phyloP scores from a whole-genome alignment of 1,140 invertebrate genomes.

The Ectropis grisescens region DNA sequence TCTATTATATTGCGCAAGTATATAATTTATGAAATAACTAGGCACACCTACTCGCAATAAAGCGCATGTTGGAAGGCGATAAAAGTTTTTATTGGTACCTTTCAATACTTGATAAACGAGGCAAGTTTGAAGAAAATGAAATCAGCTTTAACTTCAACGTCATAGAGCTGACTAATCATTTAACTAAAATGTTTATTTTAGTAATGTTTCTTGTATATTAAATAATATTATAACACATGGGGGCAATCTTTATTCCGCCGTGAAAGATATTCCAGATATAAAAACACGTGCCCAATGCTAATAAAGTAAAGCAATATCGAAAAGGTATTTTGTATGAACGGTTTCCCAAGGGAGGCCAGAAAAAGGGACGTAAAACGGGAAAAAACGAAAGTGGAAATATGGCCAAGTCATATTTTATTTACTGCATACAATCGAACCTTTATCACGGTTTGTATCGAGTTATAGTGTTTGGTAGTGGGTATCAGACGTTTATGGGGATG shows the following conservation, averaged over 20 bases:
- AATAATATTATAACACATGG: no score
- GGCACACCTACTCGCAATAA: no score
- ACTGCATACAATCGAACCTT: constrained; percentile 69
- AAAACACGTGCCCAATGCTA: constrained; percentile 60
- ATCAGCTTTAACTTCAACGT: no score
- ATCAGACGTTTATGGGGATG: constrained; percentile 31
- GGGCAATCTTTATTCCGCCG: constrained; percentile 35
- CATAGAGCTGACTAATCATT: no score
- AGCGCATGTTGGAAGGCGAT: no score
- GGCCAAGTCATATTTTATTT: constrained; percentile 69
- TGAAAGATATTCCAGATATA: constrained; percentile 56
- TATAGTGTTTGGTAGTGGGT: constrained; percentile 45
- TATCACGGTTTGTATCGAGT: constrained; percentile 64
- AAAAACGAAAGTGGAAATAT: constrained; percentile 65
- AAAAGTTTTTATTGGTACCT: no score
- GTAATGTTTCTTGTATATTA: no score
- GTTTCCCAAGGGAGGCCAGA: constrained; percentile 50
- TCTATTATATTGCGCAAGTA: no score
- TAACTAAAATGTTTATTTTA: no score
- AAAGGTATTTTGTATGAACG: constrained; percentile 66
- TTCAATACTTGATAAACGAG: constrained; percentile 12
- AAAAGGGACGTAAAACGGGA: constrained; percentile 60
- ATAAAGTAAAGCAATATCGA: constrained; percentile 63
- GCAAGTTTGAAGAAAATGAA: constrained; percentile 17
- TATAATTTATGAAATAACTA: no score